Evolutionary conservation across 2,113 vertebrate species (phyloP), one percentile per base, ranked within the genome.

Genomic region (Opisthocomus hoazin): DNA sequence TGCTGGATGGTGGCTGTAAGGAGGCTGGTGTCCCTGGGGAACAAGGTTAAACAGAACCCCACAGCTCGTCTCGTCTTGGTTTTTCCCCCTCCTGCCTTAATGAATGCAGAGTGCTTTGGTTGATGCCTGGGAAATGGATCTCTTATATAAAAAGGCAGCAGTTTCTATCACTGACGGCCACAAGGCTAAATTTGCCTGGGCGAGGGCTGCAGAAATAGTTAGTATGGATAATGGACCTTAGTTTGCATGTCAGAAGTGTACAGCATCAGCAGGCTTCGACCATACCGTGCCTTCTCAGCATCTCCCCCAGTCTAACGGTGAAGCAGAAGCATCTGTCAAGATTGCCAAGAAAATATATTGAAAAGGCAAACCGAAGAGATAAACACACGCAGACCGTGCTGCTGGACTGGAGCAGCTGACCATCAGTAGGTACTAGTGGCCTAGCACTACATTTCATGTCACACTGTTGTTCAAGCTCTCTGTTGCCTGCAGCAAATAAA

Each of bases 1-100:
- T 84, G 4, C 84, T 63, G 87, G 88, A 87, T 86, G 84, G 85
- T 7, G 26, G 30, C 64, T 80, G 45, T 75, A 48, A 92, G 85
- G 63, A 93, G 78, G 75, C 43, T 36, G 4, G 5, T 70, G 82
- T 87, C 80, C 43, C 79, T 30, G 29, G 63, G 69, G 83, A 92
- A 24, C 32, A 48, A 95, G 87, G 86, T 94, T 95, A 93, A 93
- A 87, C 73, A 95, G 93, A 96, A 84, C 39, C 53, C 48, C 48
- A 45, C 57, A 84, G 75, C 88, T 80, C 36, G 3, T 69, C 71
- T 94, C 4, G 0, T 84, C 90, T 78, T 96, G 22, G 0, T 74
- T 74, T 89, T 51, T 34, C 64, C 34, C 23, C 23, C 4, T 58
- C 51, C 50, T 85, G 41, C 61, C 61, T 79, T 95, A 92, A 87